Base-by-base conservation (phyloP, 2,113 vertebrate genomes). In the Callithrix jacchus region DNA sequence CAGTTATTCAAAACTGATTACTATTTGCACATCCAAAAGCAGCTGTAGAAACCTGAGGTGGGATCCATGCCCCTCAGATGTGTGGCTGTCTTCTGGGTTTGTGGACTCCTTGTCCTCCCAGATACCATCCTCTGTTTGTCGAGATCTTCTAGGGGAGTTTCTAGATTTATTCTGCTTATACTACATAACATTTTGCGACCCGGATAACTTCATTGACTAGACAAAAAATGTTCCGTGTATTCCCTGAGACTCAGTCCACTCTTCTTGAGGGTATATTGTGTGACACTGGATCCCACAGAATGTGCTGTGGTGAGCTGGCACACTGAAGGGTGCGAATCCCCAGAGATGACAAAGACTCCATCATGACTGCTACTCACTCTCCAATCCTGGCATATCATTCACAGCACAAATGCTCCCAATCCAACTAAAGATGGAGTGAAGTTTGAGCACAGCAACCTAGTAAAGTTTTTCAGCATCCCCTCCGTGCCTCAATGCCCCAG, bases 401-500 rank as follows among this genome's bases (percentile, higher is more conserved):
- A 56, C 0, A 35, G 54, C 11, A n/a, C 23, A 25, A 4, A 64
- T 30, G 23, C 21, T 83, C 56, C 85, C 30, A 87, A 0, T 40
- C n/a, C 35, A 27, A 0, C 35, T 12, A 61, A 27, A 18, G 21
- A 8, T 5, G 5, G 35, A 7, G 21, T 35, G 8, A 71, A 9
- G 17, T 49, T 18, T 27, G 23, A 14, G 66, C 20, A 6, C 30
- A 14, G 1, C 21, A 30, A 10, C 23, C 32, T 84, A 52, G 37
- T 40, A 25, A 30, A 23, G 21, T 5, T 37, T 58, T 21, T 74
- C 49, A 47, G 9, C 1, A 5, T 56, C 21, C 49, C 2, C 4
- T 56, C 6, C 5, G 30, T 1, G 23, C 32, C n/a, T 4, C 30
- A 32, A 7, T 0, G 0, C 18, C 54, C 9, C 52, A 32, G 1